Evolutionary conservation across 2,888 invertebrate species (phyloP).

Genomic region (Andrena flavipes): DNA sequence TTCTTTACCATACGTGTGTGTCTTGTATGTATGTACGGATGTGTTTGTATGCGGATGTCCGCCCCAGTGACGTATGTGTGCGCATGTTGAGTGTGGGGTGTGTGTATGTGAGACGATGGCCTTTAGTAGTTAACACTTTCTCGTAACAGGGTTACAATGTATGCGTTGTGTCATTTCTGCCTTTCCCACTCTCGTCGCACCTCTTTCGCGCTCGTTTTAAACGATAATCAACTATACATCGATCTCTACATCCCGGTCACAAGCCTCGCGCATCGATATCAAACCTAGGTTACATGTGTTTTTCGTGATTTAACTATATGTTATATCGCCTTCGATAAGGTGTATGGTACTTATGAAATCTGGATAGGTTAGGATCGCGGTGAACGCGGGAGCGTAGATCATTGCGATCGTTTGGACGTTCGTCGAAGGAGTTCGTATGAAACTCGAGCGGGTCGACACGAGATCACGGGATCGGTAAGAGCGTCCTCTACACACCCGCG

Average conservation of each 20-base stretch:
- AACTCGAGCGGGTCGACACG: background rate
- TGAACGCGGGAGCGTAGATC: slow-evolving; percentile 39
- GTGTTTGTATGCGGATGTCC: slow-evolving; percentile 29
- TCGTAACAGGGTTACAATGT: slow-evolving; percentile 61
- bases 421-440: background rate
- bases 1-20: slow-evolving; percentile 60
- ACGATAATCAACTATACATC: slow-evolving; percentile 72
- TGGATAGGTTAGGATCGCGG: slow-evolving; percentile 46
- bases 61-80: slow-evolving; percentile 12
- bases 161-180: slow-evolving; percentile 46
- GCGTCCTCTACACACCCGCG: slow-evolving; percentile 30
- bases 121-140: slow-evolving; percentile 59
- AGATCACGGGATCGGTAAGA: background rate
- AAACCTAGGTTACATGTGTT: slow-evolving; percentile 69
- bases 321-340: slow-evolving; percentile 57
- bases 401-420: background rate
- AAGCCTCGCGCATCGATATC: slow-evolving; percentile 71
- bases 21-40: slow-evolving; percentile 37
- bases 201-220: slow-evolving; percentile 47
- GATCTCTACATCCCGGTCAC: slow-evolving; percentile 69
- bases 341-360: slow-evolving; percentile 61
- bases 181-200: slow-evolving; percentile 12
- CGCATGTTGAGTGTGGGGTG: slow-evolving; percentile 6
- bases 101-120: slow-evolving; percentile 52
- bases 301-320: slow-evolving; percentile 62